Evolutionary conservation across 2,113 vertebrate genomes (phyloP), one percentile per base, ranked within the genome.

Genomic region (Nettapus auritus): DNA sequence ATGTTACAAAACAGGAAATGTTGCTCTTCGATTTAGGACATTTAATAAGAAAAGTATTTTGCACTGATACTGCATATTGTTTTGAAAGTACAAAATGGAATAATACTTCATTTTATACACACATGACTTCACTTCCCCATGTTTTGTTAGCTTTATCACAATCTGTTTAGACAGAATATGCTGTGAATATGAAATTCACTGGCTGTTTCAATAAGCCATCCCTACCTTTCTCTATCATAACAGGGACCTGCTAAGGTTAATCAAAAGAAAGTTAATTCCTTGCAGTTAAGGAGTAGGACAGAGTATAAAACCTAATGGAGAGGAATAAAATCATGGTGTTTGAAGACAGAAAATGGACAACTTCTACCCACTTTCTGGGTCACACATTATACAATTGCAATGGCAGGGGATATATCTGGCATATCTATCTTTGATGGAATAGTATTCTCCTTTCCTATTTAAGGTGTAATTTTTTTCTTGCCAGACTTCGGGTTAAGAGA

Each of bases 1-100:
- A 96, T 97, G 95, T 89, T 96, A 89, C 82, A 93, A 93, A 96
- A 93, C 82, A 95, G 83, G 64, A 93, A 91, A 90, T n/a, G 40
- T 48, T 82, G 56, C 66, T 87, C 74, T 91, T 70, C 17, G 48
- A 69, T 85, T 93, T 85, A 56, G 1, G 4, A 34, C 52, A 92
- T 62, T 12, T 21, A 46, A 53, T 7, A 80, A 40, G 7, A 75
- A 79, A 76, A 68, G 55, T 38, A 57, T 68, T 81, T 94, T 88
- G 38, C 63, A 69, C 9, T 34, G n/a, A 63, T 66, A 40, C 13
- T 66, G 29, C 26, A 29, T 62, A 53, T 56, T 81, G 36, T 48
- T 92, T 86, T 68, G 52, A 29, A 77, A 77, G 34, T 26, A 44
- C 28, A 29, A 59, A 83, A 18, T 13, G 87, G 59, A 81, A 70